Evolutionary conservation across 1,140 invertebrate genomes (phyloP).

Genomic region (Leguminivora glycinivorella): DNA sequence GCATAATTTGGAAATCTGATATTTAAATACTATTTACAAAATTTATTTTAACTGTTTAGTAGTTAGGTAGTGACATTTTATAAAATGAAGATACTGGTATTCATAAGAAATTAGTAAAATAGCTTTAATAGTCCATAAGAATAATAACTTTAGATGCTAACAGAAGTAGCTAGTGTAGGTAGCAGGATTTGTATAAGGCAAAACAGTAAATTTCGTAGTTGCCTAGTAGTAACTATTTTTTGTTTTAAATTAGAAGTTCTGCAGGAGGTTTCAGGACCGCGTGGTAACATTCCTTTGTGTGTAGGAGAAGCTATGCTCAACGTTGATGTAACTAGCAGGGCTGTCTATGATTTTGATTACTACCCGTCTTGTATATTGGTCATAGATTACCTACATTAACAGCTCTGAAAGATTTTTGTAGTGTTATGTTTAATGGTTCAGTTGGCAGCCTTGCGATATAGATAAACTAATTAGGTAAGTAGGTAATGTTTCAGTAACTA

Average conservation of each 20-base stretch:
- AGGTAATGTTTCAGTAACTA: neutral
- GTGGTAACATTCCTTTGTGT: neutral
- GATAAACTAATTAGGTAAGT: conserved; percentile 23
- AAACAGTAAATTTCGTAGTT: neutral
- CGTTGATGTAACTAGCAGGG: conserved; percentile 45
- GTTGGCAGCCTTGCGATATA: conserved; percentile 21
- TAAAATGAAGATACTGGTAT: conserved; percentile 27
- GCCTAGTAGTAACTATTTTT: conserved; percentile 5
- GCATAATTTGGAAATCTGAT: conserved; percentile 31
- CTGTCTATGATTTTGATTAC: neutral
- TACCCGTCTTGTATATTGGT: neutral
- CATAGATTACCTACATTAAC: neutral
- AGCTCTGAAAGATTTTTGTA: neutral
- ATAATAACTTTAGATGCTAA: conserved; percentile 23
- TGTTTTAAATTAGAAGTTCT: neutral
- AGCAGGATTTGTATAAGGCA: neutral
- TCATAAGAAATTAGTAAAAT: conserved; percentile 59
- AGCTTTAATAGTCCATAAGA: conserved; percentile 75
- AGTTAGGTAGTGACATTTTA: conserved; percentile 32
- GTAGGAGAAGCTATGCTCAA: conserved; percentile 57
- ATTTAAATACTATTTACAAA: conserved; percentile 24
- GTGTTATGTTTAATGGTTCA: neutral
- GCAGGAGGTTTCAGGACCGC: neutral
- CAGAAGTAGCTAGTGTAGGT: conserved; percentile 24
- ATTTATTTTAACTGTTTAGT: conserved; percentile 29